These are phyloP conservation scores for Lymantria monacha DNA, from an alignment of 2,888 invertebrate species.

Conservation along the genomic window DNA sequence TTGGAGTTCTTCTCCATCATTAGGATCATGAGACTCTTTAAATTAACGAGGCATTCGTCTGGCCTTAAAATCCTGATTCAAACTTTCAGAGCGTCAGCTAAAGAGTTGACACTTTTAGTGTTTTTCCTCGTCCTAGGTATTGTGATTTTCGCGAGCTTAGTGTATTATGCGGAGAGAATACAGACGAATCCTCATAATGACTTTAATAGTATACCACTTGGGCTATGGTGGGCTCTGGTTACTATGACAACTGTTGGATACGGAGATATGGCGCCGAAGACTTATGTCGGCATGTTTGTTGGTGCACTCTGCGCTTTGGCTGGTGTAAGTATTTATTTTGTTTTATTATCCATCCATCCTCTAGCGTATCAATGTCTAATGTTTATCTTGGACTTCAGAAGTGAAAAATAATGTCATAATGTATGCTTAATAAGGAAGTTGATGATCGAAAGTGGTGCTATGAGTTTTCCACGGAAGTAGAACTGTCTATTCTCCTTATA, in stretches of 20 bases:
- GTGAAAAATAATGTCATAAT: no score
- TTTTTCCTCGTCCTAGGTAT: conserved; percentile 99
- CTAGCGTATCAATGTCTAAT: no score
- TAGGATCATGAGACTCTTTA: conserved; percentile 98
- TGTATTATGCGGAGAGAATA: conserved; percentile 98
- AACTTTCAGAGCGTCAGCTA: conserved; percentile 97
- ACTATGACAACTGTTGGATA: conserved; percentile 99
- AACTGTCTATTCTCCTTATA: no score
- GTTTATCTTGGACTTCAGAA: no score
- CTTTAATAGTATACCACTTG: conserved; percentile 98
- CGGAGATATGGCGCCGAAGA: conserved; percentile 99
- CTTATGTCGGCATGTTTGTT: conserved; percentile 99
- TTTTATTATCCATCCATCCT: not conserved
- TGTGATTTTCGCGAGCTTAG: conserved; percentile 98
- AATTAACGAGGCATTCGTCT: conserved; percentile 97
- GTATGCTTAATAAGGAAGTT: no score
- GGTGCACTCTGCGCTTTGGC: conserved; percentile 98
- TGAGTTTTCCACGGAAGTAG: no score
- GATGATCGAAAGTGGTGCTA: no score
- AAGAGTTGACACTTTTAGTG: conserved; percentile 96
- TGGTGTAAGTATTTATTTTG: conserved; percentile 87
- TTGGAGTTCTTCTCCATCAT: conserved; percentile 99
- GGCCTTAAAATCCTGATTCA: conserved; percentile 99
- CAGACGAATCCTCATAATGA: conserved; percentile 97
- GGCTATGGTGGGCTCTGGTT: conserved; percentile 99